Base-by-base conservation (phyloP, 2,797 vertebrate species). In the Chaunax sp. region DNA sequence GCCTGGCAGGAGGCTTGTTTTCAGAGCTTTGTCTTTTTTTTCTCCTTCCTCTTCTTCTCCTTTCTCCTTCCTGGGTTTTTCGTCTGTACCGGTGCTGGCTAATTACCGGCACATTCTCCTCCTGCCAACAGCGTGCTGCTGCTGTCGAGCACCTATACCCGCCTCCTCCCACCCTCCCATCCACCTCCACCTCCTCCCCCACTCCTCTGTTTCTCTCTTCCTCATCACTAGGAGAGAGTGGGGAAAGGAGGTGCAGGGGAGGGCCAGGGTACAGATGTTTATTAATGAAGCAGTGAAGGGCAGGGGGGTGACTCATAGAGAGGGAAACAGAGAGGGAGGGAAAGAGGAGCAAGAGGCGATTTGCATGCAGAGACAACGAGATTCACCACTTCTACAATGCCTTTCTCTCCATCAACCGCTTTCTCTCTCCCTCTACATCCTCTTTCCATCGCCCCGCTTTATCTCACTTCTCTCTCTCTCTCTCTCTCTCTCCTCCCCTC, bases 251-350 rank as follows among this genome's bases (percentile, higher is more conserved):
- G 84, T 69, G 74, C 82, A 75, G 79, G 80, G 78, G 73, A 75
- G 81, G 77, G 75, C 70, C 38, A 30, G 78, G 79, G 81, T 90
- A 90, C 90, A 92, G 90, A 92, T 92, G 90, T 90, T 89, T 92
- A 92, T 92, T 93, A 92, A 93, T 92, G 90, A 92, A 91, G 92
- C 93, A 73, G 93, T 74, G 58, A 92, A 94, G 94, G 95, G 92
- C 91, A 94, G 89, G 93, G n/a, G 92, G 94, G 90, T 92, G 90
- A 93, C 91, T 78, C 92, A 87, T 45, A 70, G 71, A 84, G 78
- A 75, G 59, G 54, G 63, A 58, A 70, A 40, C 62, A 61, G 72
- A 45, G 40, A 70, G 76, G 58, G 66, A 80, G 73, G 63, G 57
- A 66, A 51, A 79, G 73, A 78, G 46, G 80, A 86, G 85, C 80